These are phyloP conservation scores for Philopotamus ludificatus DNA, from an alignment of 1,140 invertebrate species.

Conservation along the genomic window DNA sequence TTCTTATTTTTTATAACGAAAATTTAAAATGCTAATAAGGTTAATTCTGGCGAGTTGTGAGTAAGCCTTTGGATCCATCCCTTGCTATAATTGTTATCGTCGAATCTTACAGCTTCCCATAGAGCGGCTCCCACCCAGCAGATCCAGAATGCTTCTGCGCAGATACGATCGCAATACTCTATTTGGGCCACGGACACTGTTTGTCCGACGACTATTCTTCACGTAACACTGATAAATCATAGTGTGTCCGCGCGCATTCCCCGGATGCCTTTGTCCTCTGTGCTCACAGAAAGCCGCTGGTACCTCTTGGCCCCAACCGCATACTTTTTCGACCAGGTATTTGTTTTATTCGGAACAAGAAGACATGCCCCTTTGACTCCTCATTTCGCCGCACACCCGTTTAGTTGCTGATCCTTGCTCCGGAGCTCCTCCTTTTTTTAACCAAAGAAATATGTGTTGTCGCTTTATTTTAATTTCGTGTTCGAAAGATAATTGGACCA, in stretches of 20 bases:
- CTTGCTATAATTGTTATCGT: no score
- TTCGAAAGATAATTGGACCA: background rate
- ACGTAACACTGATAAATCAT: constrained; percentile 21
- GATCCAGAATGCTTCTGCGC: no score
- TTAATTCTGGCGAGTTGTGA: no score
- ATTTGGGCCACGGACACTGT: background rate
- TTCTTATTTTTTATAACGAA: no score
- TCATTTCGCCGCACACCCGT: constrained; percentile 2
- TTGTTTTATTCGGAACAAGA: constrained; percentile 13
- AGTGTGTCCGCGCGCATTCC: constrained; percentile 23
- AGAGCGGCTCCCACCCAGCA: no score
- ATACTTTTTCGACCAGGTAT: constrained; percentile 16
- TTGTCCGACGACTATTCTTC: background rate
- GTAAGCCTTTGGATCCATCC: no score
- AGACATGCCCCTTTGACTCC: constrained; percentile 11
- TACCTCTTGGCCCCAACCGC: background rate
- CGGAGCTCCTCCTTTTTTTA: background rate
- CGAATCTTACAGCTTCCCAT: no score
- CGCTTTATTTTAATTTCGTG: constrained; percentile 3
- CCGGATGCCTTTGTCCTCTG: constrained; percentile 4
- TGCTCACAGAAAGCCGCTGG: background rate
- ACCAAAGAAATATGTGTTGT: background rate
- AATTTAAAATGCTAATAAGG: no score
- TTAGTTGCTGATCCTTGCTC: background rate
- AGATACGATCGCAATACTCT: no score